phyloP scores from a whole-genome alignment of 2,888 invertebrate genomes.

The Yponomeuta evonymella region DNA sequence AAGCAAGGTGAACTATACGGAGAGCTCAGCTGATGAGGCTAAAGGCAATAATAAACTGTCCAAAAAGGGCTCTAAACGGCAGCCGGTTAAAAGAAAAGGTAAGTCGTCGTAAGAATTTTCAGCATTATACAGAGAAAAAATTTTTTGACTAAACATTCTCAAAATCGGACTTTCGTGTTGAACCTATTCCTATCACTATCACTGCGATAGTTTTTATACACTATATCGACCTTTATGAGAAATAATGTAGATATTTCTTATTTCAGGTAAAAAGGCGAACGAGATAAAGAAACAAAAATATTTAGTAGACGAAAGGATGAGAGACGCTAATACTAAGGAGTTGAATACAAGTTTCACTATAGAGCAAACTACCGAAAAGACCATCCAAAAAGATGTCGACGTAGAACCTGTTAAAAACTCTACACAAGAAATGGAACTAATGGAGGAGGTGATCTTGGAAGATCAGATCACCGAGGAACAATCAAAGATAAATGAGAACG shows the following conservation, averaged over 20 bases:
- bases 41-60: slow-evolving; percentile 26
- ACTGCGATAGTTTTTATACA: too few relatives aligned
- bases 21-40: slow-evolving; percentile 27
- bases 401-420: slow-evolving; percentile 12
- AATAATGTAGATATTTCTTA: too few relatives aligned
- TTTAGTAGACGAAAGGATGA: slow-evolving; percentile 29
- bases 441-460: background rate
- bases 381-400: slow-evolving; percentile 18
- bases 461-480: background rate
- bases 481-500: slow-evolving; percentile 17
- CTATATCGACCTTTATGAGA: too few relatives aligned
- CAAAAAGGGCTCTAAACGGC: slow-evolving; percentile 19
- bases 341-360: slow-evolving; percentile 3
- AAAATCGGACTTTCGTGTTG: too few relatives aligned
- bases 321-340: background rate
- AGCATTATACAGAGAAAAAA: too few relatives aligned
- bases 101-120: too few relatives aligned
- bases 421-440: background rate
- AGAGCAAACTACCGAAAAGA: background rate
- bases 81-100: slow-evolving; percentile 16
- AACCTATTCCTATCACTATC: too few relatives aligned
- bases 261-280: slow-evolving; percentile 3
- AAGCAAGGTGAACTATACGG: background rate
- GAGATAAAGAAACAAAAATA: background rate
- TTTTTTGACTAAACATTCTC: too few relatives aligned